These are phyloP conservation scores for Heterotis niloticus DNA, from an alignment of 2,113 vertebrate species.

Conservation along the genomic window DNA sequence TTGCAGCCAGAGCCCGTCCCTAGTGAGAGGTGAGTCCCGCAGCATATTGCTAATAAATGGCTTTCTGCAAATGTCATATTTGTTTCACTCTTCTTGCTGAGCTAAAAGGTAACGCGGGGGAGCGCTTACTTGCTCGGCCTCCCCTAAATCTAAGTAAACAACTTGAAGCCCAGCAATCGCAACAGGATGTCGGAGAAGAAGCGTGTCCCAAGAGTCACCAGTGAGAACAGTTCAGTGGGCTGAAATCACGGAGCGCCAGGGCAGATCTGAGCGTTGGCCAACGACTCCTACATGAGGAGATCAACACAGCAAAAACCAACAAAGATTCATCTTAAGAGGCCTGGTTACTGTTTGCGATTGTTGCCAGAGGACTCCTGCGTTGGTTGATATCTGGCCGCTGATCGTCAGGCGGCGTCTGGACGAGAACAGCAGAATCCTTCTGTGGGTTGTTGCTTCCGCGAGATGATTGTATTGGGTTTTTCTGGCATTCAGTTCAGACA, in stretches of 20 bases:
- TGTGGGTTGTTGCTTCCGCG: background rate
- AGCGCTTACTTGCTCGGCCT: background rate
- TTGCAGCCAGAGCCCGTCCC: slow-evolving; percentile 21
- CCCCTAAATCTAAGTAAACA: background rate
- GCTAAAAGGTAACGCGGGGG: background rate
- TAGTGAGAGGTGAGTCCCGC: slow-evolving; percentile 25
- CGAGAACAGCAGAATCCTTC: background rate
- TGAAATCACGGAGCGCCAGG: background rate
- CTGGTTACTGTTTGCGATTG: background rate
- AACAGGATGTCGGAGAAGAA: background rate
- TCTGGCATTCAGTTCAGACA: slow-evolving; percentile 5
- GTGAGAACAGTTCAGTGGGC: background rate
- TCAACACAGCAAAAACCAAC: background rate
- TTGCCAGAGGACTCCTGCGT: background rate
- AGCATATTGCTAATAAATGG: slow-evolving; percentile 31
- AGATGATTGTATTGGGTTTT: background rate
- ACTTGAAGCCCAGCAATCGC: background rate
- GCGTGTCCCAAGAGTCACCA: background rate
- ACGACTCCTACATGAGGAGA: slow-evolving; percentile 12
- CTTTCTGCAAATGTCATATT: slow-evolving; percentile 17
- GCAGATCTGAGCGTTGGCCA: background rate
- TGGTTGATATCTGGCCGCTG: background rate
- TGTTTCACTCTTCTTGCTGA: slow-evolving; percentile 18
- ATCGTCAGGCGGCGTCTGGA: background rate
- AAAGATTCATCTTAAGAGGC: background rate